These are phyloP conservation scores for Sarcophaga bullata DNA, from an alignment of 1,140 invertebrate species.

Conservation along the genomic window DNA sequence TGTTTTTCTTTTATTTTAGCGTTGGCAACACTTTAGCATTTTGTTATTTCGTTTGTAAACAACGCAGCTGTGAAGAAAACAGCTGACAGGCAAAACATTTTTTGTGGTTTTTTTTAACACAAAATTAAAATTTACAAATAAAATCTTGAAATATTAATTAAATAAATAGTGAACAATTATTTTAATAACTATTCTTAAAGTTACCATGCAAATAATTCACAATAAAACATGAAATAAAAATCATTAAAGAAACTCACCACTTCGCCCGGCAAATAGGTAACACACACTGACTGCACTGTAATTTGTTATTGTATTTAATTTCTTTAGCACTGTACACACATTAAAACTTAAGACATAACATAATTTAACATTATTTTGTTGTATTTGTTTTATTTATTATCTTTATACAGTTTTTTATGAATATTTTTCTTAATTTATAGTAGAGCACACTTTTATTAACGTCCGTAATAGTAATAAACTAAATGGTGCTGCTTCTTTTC, in stretches of 20 bases:
- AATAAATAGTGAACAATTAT: neutral
- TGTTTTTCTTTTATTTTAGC: neutral
- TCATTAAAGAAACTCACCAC: too few species aligned
- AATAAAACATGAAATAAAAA: too few species aligned
- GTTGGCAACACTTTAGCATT: neutral
- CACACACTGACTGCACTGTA: too few species aligned
- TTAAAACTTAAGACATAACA: neutral
- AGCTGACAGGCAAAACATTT: neutral
- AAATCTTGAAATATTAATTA: neutral
- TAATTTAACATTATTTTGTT: neutral
- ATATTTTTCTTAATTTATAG: neutral
- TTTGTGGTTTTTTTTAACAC: too few species aligned
- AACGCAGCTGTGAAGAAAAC: neutral
- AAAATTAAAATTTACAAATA: too few species aligned
- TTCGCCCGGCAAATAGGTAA: too few species aligned
- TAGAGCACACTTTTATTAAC: constrained; percentile 62
- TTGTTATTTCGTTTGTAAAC: constrained; percentile 49
- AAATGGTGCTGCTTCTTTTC: constrained; percentile 33
- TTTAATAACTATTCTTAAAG: neutral
- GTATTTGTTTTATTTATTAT: neutral
- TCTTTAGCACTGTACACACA: neutral
- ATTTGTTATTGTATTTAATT: neutral
- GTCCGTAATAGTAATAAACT: constrained; percentile 43
- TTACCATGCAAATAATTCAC: too few species aligned
- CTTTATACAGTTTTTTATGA: neutral